Percentiles rank a stretch among this genome's conserved stretches.
These are phyloP conservation scores for Apotomis capreana DNA, from an alignment of 2,888 invertebrate species.

Conservation along the genomic window DNA sequence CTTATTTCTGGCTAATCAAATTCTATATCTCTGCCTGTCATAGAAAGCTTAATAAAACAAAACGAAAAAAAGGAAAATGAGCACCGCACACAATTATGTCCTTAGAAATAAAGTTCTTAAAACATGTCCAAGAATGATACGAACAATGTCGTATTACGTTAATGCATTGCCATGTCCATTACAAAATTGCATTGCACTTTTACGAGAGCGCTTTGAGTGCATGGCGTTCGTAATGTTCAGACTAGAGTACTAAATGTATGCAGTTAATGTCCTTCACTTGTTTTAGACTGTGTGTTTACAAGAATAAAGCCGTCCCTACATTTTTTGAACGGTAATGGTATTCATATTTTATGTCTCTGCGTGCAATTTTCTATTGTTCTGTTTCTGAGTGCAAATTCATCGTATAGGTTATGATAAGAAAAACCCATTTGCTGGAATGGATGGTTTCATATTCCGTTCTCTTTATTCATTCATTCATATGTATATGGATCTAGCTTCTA, in stretches of 20 bases:
- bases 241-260: conserved; percentile 7
- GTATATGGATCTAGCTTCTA: too few relatives aligned
- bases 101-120: neutral
- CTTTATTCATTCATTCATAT: too few relatives aligned
- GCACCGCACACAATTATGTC: too few relatives aligned
- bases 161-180: conserved; percentile 22
- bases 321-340: neutral
- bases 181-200: conserved; percentile 37
- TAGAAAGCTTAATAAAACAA: too few relatives aligned
- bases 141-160: conserved; percentile 9
- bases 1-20: too few relatives aligned
- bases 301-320: neutral
- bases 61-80: too few relatives aligned
- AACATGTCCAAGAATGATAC: neutral
- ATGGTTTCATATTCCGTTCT: too few relatives aligned
- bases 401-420: neutral
- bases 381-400: conserved; percentile 1
- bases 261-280: conserved; percentile 1
- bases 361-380: neutral
- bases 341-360: neutral
- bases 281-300: neutral
- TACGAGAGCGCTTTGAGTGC: conserved; percentile 36
- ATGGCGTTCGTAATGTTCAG: conserved; percentile 16
- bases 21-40: too few relatives aligned
- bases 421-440: neutral